A percentile compares a stretch with the other conserved stretches of the same genome.
phyloP scores from a whole-genome alignment of 2,113 vertebrate species.

The Todiramphus chloris region DNA sequence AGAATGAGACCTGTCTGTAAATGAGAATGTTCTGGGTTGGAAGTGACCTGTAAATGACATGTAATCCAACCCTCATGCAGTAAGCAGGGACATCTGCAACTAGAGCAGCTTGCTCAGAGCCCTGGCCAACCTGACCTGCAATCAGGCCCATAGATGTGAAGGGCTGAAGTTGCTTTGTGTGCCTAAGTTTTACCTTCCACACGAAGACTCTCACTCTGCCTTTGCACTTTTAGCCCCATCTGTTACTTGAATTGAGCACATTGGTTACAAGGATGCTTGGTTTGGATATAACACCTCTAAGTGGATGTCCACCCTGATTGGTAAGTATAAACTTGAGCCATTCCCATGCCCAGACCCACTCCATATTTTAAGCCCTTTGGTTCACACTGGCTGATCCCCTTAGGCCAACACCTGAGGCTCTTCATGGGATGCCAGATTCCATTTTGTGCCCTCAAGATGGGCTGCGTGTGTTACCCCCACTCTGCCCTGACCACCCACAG shows the following conservation, averaged over 20 bases:
- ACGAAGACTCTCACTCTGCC: background rate
- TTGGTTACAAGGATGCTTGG: background rate
- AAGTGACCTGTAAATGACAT: background rate
- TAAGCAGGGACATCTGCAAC: background rate
- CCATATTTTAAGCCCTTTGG: background rate
- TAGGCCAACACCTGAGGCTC: background rate
- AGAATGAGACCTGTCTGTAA: background rate
- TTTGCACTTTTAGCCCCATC: background rate
- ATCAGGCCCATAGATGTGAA: background rate
- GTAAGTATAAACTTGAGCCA: background rate
- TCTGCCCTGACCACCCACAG: background rate
- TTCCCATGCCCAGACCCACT: background rate
- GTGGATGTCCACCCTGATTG: background rate
- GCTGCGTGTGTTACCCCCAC: background rate
- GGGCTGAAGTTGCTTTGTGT: background rate
- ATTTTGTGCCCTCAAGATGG: background rate
- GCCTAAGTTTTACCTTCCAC: background rate
- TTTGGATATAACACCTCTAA: background rate
- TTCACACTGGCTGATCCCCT: background rate
- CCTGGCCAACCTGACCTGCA: background rate
- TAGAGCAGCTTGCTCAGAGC: background rate
- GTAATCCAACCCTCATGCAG: background rate
- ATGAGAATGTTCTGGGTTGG: background rate
- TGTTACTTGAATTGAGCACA: background rate
- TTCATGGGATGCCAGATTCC: background rate